Base-by-base conservation (phyloP, 1,140 invertebrate species). In the Lordiphosa collinella region DNA sequence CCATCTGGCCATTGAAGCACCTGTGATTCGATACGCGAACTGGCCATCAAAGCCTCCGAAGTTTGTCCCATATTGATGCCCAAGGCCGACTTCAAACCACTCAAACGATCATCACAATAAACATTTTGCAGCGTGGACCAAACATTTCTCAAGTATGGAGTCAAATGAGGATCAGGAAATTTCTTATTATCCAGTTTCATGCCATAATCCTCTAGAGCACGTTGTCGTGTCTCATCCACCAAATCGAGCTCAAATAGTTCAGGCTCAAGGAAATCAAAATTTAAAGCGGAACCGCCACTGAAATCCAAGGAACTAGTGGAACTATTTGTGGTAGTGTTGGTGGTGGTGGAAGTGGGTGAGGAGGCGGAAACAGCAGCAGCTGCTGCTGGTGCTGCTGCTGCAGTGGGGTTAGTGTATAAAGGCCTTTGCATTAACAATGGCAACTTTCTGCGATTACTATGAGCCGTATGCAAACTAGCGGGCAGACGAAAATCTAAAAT, bases 51-150 rank as follows among this genome's bases (percentile, higher is more conserved):
- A 1, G 78, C 80, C 36, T 79, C 73, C 4, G 75, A 70, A 0
- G 74, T 71, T 47, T 79, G 76, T 0, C 69, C 76, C 43, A 84
- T 29, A 89, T 94, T 95, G 14, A 94, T 91, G 56, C 93, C 92
- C 31, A 96, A 76, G 10, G 86, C 68, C 3, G 69, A 59, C 58
- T 89, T 88, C 0, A 89, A 14, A 0, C 87, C 87, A 3, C 63
- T 69, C 37, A 87, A 36, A 1, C 74, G 71, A 11, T 84, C 84
- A 2, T 88, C 87, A 29, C 62, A 46, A 58, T 73, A 76, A 4
- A 88, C 67, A 46, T 88, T 88, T 5, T 38, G 61, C 0, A 88
- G 35, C 0, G 82, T 82, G 8, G 58, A 10, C 86, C 86, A 88
- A 1, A 88, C 86, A 25, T 84, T 88, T 13, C 78, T 63, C 12